Percentiles rank a stretch among this genome's conserved stretches.
Evolutionary conservation across 2,888 invertebrate genomes (phyloP).

Genomic region (Spodoptera exigua): DNA sequence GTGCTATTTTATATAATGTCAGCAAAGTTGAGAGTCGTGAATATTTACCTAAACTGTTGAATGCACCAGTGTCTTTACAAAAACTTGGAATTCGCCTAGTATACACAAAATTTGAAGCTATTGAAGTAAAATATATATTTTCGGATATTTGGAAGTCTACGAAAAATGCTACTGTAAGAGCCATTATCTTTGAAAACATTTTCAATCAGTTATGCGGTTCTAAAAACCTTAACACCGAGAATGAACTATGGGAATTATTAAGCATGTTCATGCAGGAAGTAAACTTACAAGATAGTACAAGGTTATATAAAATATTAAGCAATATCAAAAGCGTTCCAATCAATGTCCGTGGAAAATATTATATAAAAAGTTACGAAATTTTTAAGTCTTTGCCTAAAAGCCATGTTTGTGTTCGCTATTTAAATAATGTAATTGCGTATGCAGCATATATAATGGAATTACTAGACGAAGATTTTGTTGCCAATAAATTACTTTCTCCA

Average conservation of each 20-base stretch:
- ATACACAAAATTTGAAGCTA: slow-evolving; percentile 60
- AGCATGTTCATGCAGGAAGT: slow-evolving; percentile 69
- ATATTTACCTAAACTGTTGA: slow-evolving; percentile 64
- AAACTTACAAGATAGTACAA: slow-evolving; percentile 62
- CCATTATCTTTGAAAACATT: slow-evolving; percentile 66
- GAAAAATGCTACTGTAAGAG: slow-evolving; percentile 67
- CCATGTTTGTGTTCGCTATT: too few relatives aligned
- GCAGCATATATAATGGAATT: too few relatives aligned
- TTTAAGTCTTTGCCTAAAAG: too few relatives aligned
- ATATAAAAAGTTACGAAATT: too few relatives aligned
- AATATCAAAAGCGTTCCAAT: slow-evolving; percentile 57
- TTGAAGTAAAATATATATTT: slow-evolving; percentile 64
- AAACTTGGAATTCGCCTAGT: slow-evolving; percentile 70
- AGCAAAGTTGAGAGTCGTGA: slow-evolving; percentile 60
- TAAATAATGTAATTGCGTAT: too few relatives aligned
- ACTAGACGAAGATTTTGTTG: too few relatives aligned
- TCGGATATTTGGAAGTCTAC: slow-evolving; percentile 67
- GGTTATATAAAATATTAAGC: slow-evolving; percentile 62
- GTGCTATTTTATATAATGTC: slow-evolving; percentile 70
- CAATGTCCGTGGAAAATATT: background rate
- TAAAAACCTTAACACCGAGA: slow-evolving; percentile 46
- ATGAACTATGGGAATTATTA: slow-evolving; percentile 67
- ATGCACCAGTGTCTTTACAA: slow-evolving; percentile 71
- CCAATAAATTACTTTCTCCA: too few relatives aligned
- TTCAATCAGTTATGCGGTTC: slow-evolving; percentile 52